Base-by-base conservation (phyloP, 2,888 invertebrate species). In the Himalopsyche anomala region DNA sequence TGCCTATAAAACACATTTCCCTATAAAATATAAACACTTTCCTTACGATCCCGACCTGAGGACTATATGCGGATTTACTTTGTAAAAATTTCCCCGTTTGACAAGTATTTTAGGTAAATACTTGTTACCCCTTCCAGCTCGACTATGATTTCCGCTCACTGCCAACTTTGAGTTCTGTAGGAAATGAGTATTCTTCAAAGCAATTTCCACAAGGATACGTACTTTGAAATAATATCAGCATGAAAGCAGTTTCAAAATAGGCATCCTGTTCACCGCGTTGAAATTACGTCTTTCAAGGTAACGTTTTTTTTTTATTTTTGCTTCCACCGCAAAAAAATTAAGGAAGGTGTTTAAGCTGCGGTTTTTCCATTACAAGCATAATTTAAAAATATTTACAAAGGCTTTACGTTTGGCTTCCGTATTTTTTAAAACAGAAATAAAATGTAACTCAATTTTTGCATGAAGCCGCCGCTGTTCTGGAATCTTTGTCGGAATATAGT, bases 181-280 rank as follows among this genome's bases (percentile, higher is more conserved):
- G 88, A 88, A 88, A 88, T 88, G 88, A 88, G 88, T 87, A 86
- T 88, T 88, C 87, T 88, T 88, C 88, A 87, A 88, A 88, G 88
- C 87, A 88, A 88, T 88, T 88, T 88, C 88, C 87, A 87, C 87
- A 62, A 87, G 88, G 87, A 87, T 88, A 87, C 88, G 87, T 87
- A 88, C 87, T 88, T 87, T 83, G 87, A 87, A 88, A 88, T 88
- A 88, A 88, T 87, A 88, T 88, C 87, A 84, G 84, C 83, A 80
- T 85, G 86, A 87, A 88, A 85, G 84, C 88, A 85, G 88, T 87
- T 87, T 84, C 86, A 69, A 84, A 84, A 87, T 87, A 80, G 88
- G 86, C 86, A 82, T 87, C 85, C 85, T 81, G 80, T 81, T 81
- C 74, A 51, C 83, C 56, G 84, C 82, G 87, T 85, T 84, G 81